These are phyloP conservation scores for Amphipoea lucens DNA, from an alignment of 2,888 invertebrate genomes.

Conservation along the genomic window DNA sequence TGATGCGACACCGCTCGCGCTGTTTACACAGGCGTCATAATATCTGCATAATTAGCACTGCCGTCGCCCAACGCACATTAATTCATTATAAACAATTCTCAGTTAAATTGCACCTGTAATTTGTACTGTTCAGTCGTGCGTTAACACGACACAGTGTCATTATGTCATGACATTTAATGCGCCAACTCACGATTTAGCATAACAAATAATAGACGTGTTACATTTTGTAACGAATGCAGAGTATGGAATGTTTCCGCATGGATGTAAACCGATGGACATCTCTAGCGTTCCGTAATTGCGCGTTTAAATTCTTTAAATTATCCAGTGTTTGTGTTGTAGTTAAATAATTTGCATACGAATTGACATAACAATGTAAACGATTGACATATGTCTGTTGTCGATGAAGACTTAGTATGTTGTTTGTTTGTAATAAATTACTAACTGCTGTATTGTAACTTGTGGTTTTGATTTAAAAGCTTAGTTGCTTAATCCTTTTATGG, in stretches of 20 bases:
- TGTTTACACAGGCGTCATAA: conserved; percentile 69
- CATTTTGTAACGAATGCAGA: conserved; percentile 76
- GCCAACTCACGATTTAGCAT: conserved; percentile 82
- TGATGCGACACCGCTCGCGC: conserved; percentile 50
- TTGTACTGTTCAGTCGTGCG: conserved; percentile 76
- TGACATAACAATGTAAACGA: conserved; percentile 52
- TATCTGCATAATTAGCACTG: conserved; percentile 80
- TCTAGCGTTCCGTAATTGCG: conserved; percentile 20
- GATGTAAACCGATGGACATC: conserved; percentile 14
- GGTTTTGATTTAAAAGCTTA: conserved; percentile 13
- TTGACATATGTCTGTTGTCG: conserved; percentile 40
- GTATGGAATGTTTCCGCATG: conserved; percentile 68
- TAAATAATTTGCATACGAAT: conserved; percentile 54
- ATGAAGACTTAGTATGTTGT: conserved; percentile 40
- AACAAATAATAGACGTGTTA: conserved; percentile 85
- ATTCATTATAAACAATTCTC: conserved; percentile 83
- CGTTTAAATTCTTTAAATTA: conserved; percentile 41
- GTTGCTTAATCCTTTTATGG: neutral
- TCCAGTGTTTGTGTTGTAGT: conserved; percentile 32
- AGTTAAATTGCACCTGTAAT: conserved; percentile 81
- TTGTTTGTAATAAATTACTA: conserved; percentile 49
- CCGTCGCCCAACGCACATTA: conserved; percentile 75
- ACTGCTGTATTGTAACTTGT: conserved; percentile 2
- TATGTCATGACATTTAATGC: conserved; percentile 80
- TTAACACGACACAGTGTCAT: conserved; percentile 76